These are phyloP conservation scores for Ethmia dodecea DNA, from an alignment of 2,888 invertebrate species.

Conservation along the genomic window DNA sequence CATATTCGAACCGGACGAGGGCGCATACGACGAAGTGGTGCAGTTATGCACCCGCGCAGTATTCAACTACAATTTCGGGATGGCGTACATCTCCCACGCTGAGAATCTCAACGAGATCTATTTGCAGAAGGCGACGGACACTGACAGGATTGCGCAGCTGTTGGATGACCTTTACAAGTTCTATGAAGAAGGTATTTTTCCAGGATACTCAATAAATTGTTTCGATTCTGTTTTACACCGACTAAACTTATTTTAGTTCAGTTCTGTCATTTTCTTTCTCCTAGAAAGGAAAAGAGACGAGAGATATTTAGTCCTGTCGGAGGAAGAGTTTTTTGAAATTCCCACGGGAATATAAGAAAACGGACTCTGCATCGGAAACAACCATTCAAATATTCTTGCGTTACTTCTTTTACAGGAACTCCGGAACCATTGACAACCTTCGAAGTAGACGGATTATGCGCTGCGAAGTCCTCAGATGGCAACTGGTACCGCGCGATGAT, in stretches of 20 bases:
- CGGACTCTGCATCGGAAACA: too few relatives aligned
- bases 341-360: too few relatives aligned
- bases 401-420: constrained; percentile 36
- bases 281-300: too few relatives aligned
- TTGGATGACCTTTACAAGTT: constrained; percentile 77
- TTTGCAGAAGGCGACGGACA: constrained; percentile 75
- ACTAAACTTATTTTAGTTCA: too few relatives aligned
- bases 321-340: too few relatives aligned
- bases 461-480: constrained; percentile 78
- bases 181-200: constrained; percentile 67
- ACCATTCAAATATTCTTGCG: not conserved
- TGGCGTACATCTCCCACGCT: constrained; percentile 76
- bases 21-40: constrained; percentile 65
- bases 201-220: too few relatives aligned
- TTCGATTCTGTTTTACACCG: too few relatives aligned
- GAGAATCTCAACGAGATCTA: constrained; percentile 79
- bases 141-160: constrained; percentile 66
- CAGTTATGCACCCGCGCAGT: constrained; percentile 81
- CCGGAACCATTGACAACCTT: constrained; percentile 56
- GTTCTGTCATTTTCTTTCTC: too few relatives aligned
- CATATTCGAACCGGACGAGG: constrained; percentile 72
- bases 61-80: constrained; percentile 75
- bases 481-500: constrained; percentile 85
- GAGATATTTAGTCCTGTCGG: too few relatives aligned
- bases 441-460: constrained; percentile 77